A percentile compares a stretch with the other conserved stretches of the same genome.
Conservation (phyloP, 1,140 invertebrate genomes). For the Hycleus phaleratus region DNA sequence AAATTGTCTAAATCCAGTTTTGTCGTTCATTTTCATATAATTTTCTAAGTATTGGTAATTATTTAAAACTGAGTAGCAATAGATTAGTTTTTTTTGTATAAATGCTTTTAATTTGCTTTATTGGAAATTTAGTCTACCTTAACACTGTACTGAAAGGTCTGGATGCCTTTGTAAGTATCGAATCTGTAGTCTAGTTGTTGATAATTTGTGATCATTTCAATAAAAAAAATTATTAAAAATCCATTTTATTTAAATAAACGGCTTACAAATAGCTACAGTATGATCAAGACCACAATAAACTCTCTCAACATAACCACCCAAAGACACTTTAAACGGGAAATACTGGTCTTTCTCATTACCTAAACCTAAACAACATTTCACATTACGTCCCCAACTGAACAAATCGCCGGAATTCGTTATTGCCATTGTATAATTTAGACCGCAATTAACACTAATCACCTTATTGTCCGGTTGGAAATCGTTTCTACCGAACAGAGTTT, state of each 20-base stretch:
- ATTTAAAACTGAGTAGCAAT: neutral
- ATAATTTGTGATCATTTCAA: slow-evolving; percentile 17
- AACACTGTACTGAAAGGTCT: slow-evolving; percentile 4
- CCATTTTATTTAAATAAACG: slow-evolving; percentile 49
- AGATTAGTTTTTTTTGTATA: neutral
- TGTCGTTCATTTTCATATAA: neutral
- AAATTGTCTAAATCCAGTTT: neutral
- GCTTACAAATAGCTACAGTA: slow-evolving; percentile 66
- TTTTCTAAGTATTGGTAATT: neutral
- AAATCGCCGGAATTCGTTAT: slow-evolving; percentile 72
- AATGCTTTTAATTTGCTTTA: neutral
- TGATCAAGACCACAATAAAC: slow-evolving; percentile 81
- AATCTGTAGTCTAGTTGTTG: slow-evolving; percentile 16
- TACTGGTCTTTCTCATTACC: slow-evolving; percentile 71
- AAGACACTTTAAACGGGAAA: slow-evolving; percentile 77
- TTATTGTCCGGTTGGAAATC: slow-evolving; percentile 63
- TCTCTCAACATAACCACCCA: slow-evolving; percentile 65
- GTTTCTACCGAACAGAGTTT: slow-evolving; percentile 76
- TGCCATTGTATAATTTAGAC: slow-evolving; percentile 73
- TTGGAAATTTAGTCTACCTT: slow-evolving; percentile 4
- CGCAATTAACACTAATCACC: slow-evolving; percentile 61
- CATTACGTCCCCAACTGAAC: slow-evolving; percentile 87
- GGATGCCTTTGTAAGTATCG: slow-evolving; percentile 1
- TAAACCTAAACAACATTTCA: slow-evolving; percentile 72
- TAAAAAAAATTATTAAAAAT: slow-evolving; percentile 14